Conservation (phyloP, 2,113 vertebrate genomes). For the Crotophaga sulcirostris region DNA sequence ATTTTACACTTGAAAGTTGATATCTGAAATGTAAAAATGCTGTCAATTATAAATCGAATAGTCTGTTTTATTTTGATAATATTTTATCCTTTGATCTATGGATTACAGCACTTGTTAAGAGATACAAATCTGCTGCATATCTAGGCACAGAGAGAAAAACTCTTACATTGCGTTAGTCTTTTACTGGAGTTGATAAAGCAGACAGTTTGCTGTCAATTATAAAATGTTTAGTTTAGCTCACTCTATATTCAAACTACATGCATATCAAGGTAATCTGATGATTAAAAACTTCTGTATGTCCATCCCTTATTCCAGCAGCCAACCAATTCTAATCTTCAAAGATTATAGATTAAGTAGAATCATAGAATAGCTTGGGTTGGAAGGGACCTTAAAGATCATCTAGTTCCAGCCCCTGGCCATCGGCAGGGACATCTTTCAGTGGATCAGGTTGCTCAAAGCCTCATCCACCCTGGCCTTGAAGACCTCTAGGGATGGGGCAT, state of each 20-base stretch:
- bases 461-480: too few relatives aligned
- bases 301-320: neutral
- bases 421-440: too few relatives aligned
- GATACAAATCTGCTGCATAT: neutral
- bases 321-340: constrained; percentile 4
- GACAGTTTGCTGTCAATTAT: neutral
- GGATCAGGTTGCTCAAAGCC: too few relatives aligned
- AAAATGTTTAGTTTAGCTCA: neutral
- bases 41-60: neutral
- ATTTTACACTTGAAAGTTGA: neutral
- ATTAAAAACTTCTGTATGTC: neutral
- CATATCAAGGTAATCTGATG: neutral
- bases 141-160: neutral
- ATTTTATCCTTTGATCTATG: neutral
- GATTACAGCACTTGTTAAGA: neutral
- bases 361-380: too few relatives aligned
- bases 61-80: neutral
- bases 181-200: neutral
- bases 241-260: neutral
- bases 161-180: neutral
- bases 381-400: too few relatives aligned
- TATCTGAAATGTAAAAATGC: neutral
- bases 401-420: too few relatives aligned
- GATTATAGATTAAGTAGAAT: constrained; percentile 1
- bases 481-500: too few relatives aligned